Conservation (phyloP, 2,888 invertebrate species). For the Ashinkailepas kermadecensis region DNA sequence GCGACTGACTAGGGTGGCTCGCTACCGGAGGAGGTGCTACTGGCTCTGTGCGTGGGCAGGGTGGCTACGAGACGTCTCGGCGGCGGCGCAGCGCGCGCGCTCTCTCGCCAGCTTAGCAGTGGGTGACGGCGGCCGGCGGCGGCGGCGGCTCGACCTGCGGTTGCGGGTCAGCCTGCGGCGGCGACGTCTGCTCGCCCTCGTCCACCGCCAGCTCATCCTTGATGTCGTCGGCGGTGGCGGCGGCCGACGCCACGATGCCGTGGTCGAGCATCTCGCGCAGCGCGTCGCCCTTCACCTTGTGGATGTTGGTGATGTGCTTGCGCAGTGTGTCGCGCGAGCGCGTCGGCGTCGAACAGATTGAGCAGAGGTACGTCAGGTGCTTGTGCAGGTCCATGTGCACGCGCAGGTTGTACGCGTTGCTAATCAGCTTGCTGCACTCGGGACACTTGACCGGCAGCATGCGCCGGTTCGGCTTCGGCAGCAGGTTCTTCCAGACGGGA, state of each 20-base stretch:
- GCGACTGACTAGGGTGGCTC: constrained; percentile 1
- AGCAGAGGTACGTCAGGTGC: constrained; percentile 34
- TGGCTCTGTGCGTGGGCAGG: not conserved
- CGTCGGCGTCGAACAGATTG: constrained; percentile 34
- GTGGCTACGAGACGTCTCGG: not conserved
- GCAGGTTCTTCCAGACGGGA: not conserved
- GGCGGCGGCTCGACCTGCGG: not conserved
- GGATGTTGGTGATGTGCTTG: constrained; percentile 34
- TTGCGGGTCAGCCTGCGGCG: not conserved
- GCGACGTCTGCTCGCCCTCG: not conserved
- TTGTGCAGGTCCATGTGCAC: constrained; percentile 35
- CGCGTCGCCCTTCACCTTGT: constrained; percentile 30
- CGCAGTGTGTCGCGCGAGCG: constrained; percentile 35
- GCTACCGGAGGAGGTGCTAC: not conserved
- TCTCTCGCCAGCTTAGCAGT: not conserved
- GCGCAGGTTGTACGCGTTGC: constrained; percentile 35
- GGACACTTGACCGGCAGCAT: constrained; percentile 33
- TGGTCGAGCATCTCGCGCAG: constrained; percentile 21
- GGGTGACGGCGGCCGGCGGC: not conserved
- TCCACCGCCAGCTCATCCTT: not conserved
- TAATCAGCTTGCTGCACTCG: constrained; percentile 34
- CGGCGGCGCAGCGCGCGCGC: no score
- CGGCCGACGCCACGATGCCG: constrained; percentile 1
- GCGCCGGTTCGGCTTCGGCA: constrained; percentile 14
- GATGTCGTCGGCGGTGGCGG: not conserved